Evolutionary conservation across 2,888 invertebrate genomes (phyloP), one percentile per base, ranked within the genome.

Genomic region (Melieria crassipennis): DNA sequence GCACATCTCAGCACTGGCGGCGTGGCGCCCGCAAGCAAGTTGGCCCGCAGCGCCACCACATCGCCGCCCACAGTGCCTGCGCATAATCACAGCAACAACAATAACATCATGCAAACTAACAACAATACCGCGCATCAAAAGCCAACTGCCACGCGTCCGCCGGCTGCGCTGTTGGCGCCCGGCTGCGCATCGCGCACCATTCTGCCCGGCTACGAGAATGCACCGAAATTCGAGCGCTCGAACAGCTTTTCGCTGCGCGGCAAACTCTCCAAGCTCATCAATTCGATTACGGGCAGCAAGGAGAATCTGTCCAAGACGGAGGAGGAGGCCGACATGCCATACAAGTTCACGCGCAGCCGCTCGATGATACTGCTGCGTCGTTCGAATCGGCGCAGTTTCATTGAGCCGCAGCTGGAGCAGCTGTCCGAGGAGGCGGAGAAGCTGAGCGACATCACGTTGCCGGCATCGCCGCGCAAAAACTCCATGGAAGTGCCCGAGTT

Each of bases 401-500:
- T 85, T 58, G 86, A 86, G 67, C 84, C 87, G 0, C 84, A 85
- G 72, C 58, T 87, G 61, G 87, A 87, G 71, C 84, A 87, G 71
- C 73, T 87, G 5, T 84, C 82, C 7, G 87, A 87, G 74, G 87
- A 87, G 75, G 78, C 80, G 0, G 85, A 85, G 58, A 82, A 82
- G 61, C 75, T 79, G 0, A 79, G 79, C 0, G 85, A 85, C 76
- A 80, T 80, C 5, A 79, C 81, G 13, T 82, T 82, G 43, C 80
- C 83, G 4, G 76, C 82, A 0, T 83, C 83, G 9, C 82, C 80
- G 16, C 80, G 82, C 4, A 83, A 84, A 68, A 84, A 80, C 13
- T 84, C 79, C 5, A 68, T 79, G 50, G 80, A 74, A 70, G 63
- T 56, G 56, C 70, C 46, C 0, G 77, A 77, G n/a, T 66, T 69